phyloP scores from a whole-genome alignment of 2,113 vertebrate species.

The Campylomormyrus numenius region DNA sequence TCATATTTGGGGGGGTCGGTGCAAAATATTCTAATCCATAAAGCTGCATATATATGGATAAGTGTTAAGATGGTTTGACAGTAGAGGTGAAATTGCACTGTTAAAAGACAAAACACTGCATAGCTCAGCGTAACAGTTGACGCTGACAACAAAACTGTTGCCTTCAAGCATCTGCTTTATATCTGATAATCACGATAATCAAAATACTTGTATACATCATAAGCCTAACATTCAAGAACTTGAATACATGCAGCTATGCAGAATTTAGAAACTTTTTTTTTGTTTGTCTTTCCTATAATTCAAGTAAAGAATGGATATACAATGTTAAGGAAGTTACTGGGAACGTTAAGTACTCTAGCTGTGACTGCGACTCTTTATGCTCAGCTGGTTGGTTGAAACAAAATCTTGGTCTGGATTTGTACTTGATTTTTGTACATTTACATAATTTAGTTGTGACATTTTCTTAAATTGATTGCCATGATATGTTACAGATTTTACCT shows the following conservation, averaged over 20 bases:
- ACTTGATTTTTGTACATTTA: not conserved
- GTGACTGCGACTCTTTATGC: too few species aligned
- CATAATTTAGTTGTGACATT: not conserved
- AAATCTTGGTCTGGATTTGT: too few species aligned
- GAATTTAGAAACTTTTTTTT: not conserved
- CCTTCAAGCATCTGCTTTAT: not conserved
- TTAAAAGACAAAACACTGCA: not conserved
- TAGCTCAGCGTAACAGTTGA: not conserved
- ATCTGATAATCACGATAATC: not conserved
- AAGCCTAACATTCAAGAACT: not conserved
- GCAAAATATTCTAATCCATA: not conserved
- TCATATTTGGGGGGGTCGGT: conserved; percentile 20
- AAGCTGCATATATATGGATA: not conserved
- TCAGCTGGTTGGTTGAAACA: too few species aligned
- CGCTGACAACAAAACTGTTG: not conserved
- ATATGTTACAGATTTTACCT: not conserved
- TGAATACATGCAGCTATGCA: not conserved
- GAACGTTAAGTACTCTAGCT: too few species aligned
- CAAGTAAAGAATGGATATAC: not conserved
- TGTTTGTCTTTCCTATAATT: not conserved
- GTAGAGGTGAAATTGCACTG: not conserved
- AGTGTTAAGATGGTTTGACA: not conserved
- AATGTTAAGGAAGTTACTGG: too few species aligned
- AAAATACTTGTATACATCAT: not conserved
- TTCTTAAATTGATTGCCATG: not conserved